Base-by-base conservation (phyloP, 2,888 invertebrate genomes). In the Trichogramma dendrolimi region DNA sequence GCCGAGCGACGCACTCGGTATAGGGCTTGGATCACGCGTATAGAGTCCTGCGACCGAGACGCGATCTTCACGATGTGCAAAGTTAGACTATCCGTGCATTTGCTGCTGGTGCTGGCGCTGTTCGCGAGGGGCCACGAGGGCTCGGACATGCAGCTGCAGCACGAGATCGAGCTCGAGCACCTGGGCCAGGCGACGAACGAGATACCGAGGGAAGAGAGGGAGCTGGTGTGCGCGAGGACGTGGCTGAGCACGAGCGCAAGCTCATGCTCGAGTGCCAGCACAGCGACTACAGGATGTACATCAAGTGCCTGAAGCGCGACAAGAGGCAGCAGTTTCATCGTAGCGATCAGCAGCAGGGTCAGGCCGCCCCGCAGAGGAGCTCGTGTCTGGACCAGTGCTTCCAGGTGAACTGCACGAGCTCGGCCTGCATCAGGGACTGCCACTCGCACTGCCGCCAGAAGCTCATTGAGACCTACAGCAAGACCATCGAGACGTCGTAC, bases 201-300 rank as follows among this genome's bases (percentile, higher is more conserved):
- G 27, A 27, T 27, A 27, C 27, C 27, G 27, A 1, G 27, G 2
- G 27, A 27, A 3, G 27, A 27, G 27, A 27, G 3, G 27, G 27
- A 27, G 27, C 27, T 27, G 27, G 27, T 27, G 27, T 27, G 27
- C 27, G 27, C 27, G 27, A 27, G 27, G 27, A 27, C 27, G 27
- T 27, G 27, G 27, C 44, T 4, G 62, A 62, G 4, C 60, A 57
- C 42, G 58, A 53, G 39, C 49, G 62, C 8, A 6, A 62, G 49
- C 44, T 56, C 60, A 58, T 63, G 47, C 63, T 62, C 44, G 60
- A 75, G 10, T 77, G 77, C 49, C 70, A 70, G 42, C 66, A 76
- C 63, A 60, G 72, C 10, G 75, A 78, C 61, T 78, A 78, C 65
- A 70, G 73, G 47, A 73, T 71, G 10, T 78, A 78, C 60, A 71